phyloP scores from a whole-genome alignment of 1,140 invertebrate species.

The Pseudomyrmex sp. region DNA sequence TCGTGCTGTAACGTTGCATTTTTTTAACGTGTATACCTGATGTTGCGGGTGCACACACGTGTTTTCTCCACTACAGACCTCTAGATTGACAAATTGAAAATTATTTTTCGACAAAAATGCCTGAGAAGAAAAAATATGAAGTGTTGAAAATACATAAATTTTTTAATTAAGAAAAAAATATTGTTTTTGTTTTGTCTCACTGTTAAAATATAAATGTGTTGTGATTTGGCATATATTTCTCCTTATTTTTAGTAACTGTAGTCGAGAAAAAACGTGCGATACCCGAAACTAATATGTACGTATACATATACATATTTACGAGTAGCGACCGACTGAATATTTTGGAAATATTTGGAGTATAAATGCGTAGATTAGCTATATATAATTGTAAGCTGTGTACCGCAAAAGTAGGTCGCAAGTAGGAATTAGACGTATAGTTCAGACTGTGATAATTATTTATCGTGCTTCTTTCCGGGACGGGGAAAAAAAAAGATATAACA shows the following conservation, averaged over 20 bases:
- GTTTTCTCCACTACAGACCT: not conserved
- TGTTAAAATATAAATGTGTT: too few species aligned
- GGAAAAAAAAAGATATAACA: conserved; percentile 27
- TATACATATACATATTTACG: conserved; percentile 24
- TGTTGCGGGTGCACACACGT: not conserved
- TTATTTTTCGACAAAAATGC: not conserved
- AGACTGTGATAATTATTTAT: conserved; percentile 84
- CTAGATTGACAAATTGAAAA: not conserved
- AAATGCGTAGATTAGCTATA: conserved; percentile 49
- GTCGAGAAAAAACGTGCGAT: conserved; percentile 5
- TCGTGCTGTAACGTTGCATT: conserved; percentile 43
- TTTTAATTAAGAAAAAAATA: too few species aligned
- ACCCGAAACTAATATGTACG: not conserved
- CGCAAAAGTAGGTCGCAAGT: conserved; percentile 44
- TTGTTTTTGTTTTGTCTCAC: too few species aligned
- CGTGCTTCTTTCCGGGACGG: conserved; percentile 70
- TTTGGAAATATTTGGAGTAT: conserved; percentile 58
- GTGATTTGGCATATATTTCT: not conserved
- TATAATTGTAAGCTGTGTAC: conserved; percentile 45
- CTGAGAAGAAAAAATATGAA: too few species aligned
- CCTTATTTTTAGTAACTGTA: not conserved
- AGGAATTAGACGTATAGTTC: conserved; percentile 78
- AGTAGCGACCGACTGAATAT: conserved; percentile 61
- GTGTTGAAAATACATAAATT: too few species aligned
- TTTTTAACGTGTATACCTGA: conserved; percentile 29